A percentile compares a stretch with the other conserved stretches of the same genome.
Conservation (phyloP, 2,113 vertebrate genomes). For the Burhinus bistriatus region DNA sequence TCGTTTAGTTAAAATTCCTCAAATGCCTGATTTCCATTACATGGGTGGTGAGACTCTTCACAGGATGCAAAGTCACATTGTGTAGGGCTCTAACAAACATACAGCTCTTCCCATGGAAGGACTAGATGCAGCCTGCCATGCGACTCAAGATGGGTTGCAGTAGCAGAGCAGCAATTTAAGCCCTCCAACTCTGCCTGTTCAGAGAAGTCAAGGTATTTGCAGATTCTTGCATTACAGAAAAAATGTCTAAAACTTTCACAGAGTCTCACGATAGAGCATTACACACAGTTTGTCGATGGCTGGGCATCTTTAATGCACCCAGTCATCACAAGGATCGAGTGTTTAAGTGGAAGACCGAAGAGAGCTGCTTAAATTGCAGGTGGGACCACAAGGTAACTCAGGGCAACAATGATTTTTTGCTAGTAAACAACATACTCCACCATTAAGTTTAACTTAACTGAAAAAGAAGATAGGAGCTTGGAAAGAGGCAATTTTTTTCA, state of each 20-base stretch:
- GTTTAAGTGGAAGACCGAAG: background rate
- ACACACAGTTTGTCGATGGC: background rate
- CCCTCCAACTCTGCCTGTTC: background rate
- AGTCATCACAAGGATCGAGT: background rate
- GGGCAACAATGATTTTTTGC: background rate
- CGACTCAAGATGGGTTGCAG: background rate
- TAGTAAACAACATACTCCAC: background rate
- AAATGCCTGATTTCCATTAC: background rate
- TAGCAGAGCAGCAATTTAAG: background rate
- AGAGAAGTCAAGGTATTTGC: background rate
- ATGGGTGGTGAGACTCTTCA: background rate
- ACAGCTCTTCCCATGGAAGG: accelerated
- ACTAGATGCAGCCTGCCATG: background rate
- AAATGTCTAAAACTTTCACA: background rate
- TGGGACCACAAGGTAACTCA: background rate
- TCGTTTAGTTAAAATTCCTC: background rate
- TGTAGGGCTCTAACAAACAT: background rate
- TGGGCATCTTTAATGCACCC: background rate
- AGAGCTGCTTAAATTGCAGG: background rate
- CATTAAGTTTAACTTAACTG: background rate
- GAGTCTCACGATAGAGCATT: background rate
- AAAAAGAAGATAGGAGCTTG: background rate
- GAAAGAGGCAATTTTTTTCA: background rate
- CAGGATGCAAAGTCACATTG: accelerated
- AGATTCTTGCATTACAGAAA: background rate